Conservation (phyloP, 1,140 invertebrate genomes). For the Drosophila albomicans region DNA sequence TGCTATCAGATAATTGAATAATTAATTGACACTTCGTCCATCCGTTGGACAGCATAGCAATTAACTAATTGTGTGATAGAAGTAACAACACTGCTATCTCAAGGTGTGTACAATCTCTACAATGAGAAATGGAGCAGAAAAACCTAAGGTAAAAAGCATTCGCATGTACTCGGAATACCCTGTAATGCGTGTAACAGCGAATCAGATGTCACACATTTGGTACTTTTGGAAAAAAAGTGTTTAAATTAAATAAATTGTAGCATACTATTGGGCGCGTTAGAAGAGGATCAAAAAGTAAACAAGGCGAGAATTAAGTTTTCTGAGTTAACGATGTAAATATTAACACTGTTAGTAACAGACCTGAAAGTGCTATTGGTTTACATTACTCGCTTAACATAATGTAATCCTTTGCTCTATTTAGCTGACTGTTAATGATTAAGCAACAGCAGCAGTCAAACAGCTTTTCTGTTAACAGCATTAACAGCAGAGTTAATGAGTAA, state of each 20-base stretch:
- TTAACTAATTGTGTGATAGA: constrained; percentile 42
- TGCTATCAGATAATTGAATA: constrained; percentile 25
- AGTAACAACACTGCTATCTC: constrained; percentile 17
- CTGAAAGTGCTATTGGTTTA: too few relatives aligned
- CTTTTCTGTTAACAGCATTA: neutral
- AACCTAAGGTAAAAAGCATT: constrained; percentile 22
- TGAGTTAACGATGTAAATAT: too few relatives aligned
- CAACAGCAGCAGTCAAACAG: neutral
- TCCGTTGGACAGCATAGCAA: constrained; percentile 20
- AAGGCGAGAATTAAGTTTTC: too few relatives aligned
- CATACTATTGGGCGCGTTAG: neutral
- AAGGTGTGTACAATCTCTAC: constrained; percentile 23
- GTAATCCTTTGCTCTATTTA: neutral
- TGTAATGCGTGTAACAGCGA: neutral
- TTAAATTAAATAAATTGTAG: too few relatives aligned
- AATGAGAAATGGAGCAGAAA: neutral
- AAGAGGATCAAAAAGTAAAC: neutral
- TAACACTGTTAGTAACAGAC: neutral
- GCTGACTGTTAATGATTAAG: too few relatives aligned
- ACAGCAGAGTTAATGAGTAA: neutral
- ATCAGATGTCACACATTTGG: too few relatives aligned
- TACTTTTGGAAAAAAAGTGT: neutral
- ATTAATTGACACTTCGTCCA: constrained; percentile 33
- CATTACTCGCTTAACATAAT: neutral
- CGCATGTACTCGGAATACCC: constrained; percentile 10